These are phyloP conservation scores for Delichon dasypus DNA, from an alignment of 2,797 vertebrate species.

Conservation along the genomic window DNA sequence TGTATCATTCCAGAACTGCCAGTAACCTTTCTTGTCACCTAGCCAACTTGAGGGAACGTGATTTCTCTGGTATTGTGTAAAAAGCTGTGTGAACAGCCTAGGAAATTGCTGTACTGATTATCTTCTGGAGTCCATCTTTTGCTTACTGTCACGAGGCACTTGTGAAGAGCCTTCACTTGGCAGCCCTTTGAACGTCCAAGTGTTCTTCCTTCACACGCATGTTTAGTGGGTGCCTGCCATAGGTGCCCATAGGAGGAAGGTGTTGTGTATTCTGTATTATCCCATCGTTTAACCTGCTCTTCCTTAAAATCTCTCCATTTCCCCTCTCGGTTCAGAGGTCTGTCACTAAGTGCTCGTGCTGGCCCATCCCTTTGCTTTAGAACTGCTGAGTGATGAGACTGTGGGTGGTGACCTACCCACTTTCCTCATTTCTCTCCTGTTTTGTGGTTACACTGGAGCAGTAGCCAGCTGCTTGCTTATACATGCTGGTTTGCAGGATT, in stretches of 20 bases:
- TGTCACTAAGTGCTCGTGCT: background rate
- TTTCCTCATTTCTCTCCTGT: background rate
- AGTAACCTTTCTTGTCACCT: background rate
- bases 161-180: background rate
- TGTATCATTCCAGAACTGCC: background rate
- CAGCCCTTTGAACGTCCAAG: background rate
- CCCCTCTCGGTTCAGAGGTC: background rate
- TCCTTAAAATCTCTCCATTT: background rate
- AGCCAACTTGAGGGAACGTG: background rate
- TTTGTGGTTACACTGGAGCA: background rate
- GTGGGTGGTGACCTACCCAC: background rate
- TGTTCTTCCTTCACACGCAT: background rate
- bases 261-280: background rate
- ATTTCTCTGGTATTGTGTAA: background rate
- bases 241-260: background rate
- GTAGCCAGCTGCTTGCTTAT: background rate
- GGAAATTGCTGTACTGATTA: background rate
- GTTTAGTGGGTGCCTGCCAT: background rate
- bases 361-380: background rate
- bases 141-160: rapidly evolving
- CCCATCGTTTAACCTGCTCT: background rate
- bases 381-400: background rate
- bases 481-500: background rate
- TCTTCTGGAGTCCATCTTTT: background rate
- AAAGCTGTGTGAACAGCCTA: background rate